These are phyloP conservation scores for Sakesphorus luctuosus DNA, from an alignment of 2,113 vertebrate genomes.

Conservation along the genomic window DNA sequence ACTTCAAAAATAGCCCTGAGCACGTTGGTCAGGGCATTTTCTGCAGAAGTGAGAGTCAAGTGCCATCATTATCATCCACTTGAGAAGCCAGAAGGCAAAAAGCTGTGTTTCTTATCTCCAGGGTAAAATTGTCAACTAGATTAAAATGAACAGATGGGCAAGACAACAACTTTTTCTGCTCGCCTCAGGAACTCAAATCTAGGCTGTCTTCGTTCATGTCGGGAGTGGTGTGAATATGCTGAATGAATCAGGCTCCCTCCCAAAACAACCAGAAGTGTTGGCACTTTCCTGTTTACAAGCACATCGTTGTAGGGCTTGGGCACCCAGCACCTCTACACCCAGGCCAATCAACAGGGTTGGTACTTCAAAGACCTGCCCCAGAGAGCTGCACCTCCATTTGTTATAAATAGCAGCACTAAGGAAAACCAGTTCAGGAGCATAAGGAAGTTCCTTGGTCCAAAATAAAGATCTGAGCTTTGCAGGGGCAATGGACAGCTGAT, in stretches of 20 bases:
- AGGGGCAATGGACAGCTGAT: neutral
- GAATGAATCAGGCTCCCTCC: neutral
- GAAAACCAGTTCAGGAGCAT: neutral
- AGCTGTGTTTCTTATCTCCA: constrained; percentile 6
- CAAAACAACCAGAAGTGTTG: neutral
- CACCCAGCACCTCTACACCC: neutral
- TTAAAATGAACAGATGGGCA: constrained; percentile 21
- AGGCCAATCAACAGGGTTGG: neutral
- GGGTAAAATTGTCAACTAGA: neutral
- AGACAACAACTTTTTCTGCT: neutral
- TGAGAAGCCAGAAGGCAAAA: neutral
- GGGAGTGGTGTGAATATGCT: neutral
- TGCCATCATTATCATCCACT: neutral
- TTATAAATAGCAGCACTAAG: neutral
- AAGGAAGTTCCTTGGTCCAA: neutral
- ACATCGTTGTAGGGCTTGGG: neutral
- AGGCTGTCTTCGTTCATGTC: neutral
- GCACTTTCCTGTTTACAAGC: neutral
- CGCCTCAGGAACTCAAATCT: neutral
- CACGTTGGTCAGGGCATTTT: neutral
- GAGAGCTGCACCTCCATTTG: neutral
- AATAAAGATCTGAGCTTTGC: neutral
- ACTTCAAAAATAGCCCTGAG: neutral
- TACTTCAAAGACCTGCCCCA: neutral
- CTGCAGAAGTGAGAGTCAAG: neutral